Percentiles rank a stretch among this genome's conserved stretches.
phyloP scores from a whole-genome alignment of 2,888 invertebrate genomes.

The Drosophila meridiana region DNA sequence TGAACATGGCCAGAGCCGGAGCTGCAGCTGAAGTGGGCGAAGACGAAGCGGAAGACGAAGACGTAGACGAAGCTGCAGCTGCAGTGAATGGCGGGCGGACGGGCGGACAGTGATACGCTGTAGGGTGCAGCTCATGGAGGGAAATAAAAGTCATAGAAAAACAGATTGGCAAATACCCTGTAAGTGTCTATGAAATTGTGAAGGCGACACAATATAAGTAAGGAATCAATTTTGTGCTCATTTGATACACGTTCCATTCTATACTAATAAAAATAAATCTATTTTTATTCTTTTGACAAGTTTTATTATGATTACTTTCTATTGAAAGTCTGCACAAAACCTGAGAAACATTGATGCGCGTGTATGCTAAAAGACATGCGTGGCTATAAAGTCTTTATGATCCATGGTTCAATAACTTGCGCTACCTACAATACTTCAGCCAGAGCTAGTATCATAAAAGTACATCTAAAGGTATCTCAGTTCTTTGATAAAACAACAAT shows the following conservation, averaged over 20 bases:
- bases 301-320: background rate
- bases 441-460: background rate
- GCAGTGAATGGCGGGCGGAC: constrained; percentile 4
- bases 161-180: background rate
- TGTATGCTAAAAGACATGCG: background rate
- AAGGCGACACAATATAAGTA: background rate
- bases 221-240: no score
- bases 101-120: constrained; percentile 18
- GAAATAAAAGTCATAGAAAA: background rate
- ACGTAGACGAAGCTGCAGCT: constrained; percentile 1
- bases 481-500: background rate
- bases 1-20: constrained; percentile 61
- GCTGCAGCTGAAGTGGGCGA: constrained; percentile 4
- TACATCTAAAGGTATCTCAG: background rate
- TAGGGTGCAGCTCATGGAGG: constrained; percentile 48
- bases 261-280: background rate
- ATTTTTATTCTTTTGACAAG: background rate
- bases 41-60: background rate
- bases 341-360: background rate
- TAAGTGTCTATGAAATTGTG: accelerated
- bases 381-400: no score
- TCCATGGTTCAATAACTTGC: background rate
- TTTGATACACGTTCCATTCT: background rate
- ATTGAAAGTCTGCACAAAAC: background rate
- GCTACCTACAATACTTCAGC: background rate